phyloP scores from a whole-genome alignment of 2,113 vertebrate genomes.

The Eubucco bourcierii region DNA sequence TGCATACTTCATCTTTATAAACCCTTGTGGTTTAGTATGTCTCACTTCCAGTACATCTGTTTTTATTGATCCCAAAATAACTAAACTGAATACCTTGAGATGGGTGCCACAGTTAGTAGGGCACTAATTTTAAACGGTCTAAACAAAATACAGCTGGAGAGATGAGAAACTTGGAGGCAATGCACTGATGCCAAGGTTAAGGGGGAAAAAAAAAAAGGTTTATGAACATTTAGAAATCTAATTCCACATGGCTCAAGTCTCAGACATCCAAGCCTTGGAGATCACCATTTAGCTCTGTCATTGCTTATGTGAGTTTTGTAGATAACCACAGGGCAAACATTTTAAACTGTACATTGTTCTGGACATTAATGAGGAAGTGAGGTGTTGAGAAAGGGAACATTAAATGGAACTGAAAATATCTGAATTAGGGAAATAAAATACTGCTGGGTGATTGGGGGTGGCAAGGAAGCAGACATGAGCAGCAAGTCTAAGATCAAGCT shows the following conservation, averaged over 20 bases:
- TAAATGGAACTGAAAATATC: conserved; percentile 21
- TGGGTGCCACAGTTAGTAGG: neutral
- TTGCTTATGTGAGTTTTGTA: neutral
- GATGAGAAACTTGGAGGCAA: neutral
- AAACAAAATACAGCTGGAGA: neutral
- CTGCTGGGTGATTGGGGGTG: neutral
- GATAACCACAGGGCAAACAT: neutral
- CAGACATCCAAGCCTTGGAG: neutral
- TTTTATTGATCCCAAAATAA: conserved; percentile 23
- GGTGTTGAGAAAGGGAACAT: conserved; percentile 4
- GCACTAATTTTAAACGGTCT: conserved; percentile 1
- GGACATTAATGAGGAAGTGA: conserved; percentile 18
- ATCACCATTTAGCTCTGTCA: neutral
- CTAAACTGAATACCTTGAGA: neutral
- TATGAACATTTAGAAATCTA: neutral
- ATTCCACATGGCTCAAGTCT: neutral
- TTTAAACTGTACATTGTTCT: conserved; percentile 11
- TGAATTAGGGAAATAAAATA: neutral
- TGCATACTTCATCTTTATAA: neutral
- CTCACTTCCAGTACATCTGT: neutral
- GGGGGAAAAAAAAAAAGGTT: neutral
- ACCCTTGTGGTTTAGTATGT: neutral
- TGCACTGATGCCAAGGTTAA: neutral
- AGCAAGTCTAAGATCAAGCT: neutral
- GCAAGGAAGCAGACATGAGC: neutral